Evolutionary conservation across 2,888 invertebrate genomes (phyloP), one percentile per base, ranked within the genome.

Genomic region (Mystacides longicornis): DNA sequence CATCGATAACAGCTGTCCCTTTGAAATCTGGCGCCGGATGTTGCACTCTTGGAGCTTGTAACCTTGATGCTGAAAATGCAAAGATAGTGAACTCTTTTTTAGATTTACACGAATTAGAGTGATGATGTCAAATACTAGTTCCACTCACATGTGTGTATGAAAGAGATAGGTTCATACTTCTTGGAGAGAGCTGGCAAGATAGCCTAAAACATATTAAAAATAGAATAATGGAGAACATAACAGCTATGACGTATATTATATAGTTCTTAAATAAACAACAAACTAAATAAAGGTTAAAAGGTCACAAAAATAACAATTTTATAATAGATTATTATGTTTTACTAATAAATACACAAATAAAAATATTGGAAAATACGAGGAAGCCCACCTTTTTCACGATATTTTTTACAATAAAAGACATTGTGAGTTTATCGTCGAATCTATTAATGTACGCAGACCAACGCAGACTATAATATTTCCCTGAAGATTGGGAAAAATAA

Each of bases 21-120:
- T 80, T 74, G 70, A 95, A 97, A 64, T 87, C 79, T 0, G 96
- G 96, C 0, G 96, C 96, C 22, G 83, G 83, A 61, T 85, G 77
- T 67, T 89, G 89, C 33, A 92, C 81, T 67, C 71, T 79, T 0
- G 85, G 84, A 0, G 70, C 65, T 56, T 71, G 70, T 19, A 68
- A 66, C 46, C 72, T 68, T 62, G 68, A 65, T 21, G 73, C 81
- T 56, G 42, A 14, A 43, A 49, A 49, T 3, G 16, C 37, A 37
- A 14, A 7, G 14, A 37, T 27, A 7, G 7, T 27, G 11, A 27
- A 27, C 11, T 27, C 11, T 11, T 7, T 11, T 7, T 27, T 27
- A 27, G 11, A 7, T 27, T 27, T 27, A 11, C 27, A 27, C 27
- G 11, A 11, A 27, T 7, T 27, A 11, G 5, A 7, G 7, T 37